Base-by-base conservation (phyloP, 2,888 invertebrate genomes). In the Trachelus stipa region DNA sequence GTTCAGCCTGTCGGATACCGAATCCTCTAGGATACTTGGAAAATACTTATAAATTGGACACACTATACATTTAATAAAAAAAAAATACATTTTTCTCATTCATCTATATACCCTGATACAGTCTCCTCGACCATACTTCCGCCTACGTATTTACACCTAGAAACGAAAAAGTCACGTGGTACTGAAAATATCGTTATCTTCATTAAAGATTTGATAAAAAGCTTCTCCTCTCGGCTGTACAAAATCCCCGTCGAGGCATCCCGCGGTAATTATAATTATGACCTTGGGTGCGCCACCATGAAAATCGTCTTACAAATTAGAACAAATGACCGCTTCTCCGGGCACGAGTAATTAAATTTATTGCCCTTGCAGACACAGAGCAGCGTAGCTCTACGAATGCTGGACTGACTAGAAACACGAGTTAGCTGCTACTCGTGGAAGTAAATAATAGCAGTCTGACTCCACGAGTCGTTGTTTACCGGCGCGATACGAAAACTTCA, bases 221-320 rank as follows among this genome's bases (percentile, higher is more conserved):
- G 23, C 12, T 9, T 23, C 2, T 56, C 23, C 56, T 56, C 56
- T 56, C 0, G 56, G 23, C 4, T 56, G 11, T 40, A 30, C 33
- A n/a, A 30, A 69, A 30, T 68, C 73, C 35, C 3, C 33, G 73
- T 76, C 37, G 71, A 77, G 40, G 76, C 69, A 76, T 68, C 75
- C 74, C 73, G 75, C 33, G 74, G 78, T 76, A 81, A 81, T 83
- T 81, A 81, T 79, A 83, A 82, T 82, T 80, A 83, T 76, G 78
- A 81, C 73, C 76, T 79, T 78, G 76, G 68, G 77, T 73, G 79
- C 73, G 75, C 79, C 76, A 75, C 40, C 31, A 76, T 76, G 73
- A 56, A 78, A 79, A 80, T 73, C 69, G 75, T 77, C 76, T 80
- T 76, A 77, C 80, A 81, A 81, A 81, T 76, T 78, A 76, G 76